A percentile compares a stretch with the other conserved stretches of the same genome.
Conservation (phyloP, 2,113 vertebrate species). For the Propithecus coquereli region DNA sequence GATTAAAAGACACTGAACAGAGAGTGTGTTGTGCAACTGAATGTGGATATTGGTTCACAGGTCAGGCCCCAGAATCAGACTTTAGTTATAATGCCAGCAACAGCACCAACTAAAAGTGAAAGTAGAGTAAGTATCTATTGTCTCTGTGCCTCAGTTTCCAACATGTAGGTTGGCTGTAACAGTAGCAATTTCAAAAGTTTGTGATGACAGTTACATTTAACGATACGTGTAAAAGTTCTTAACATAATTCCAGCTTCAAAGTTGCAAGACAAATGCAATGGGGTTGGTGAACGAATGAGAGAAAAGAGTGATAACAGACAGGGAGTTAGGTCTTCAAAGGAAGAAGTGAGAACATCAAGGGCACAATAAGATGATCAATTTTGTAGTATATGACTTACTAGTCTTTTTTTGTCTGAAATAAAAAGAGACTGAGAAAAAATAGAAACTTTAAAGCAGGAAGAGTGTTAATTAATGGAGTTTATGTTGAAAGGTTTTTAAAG, state of each 20-base stretch:
- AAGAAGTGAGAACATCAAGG: background rate
- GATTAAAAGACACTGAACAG: background rate
- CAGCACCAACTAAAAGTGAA: background rate
- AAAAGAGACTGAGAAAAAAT: background rate
- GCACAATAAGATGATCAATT: background rate
- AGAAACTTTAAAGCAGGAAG: background rate
- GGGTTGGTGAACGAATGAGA: background rate
- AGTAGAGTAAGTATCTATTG: background rate
- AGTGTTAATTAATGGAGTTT: background rate
- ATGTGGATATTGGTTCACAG: background rate
- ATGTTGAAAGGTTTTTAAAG: background rate
- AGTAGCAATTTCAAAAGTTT: background rate
- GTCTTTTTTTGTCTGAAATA: background rate
- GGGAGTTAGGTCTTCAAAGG: background rate
- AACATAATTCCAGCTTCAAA: background rate
- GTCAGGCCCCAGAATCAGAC: background rate
- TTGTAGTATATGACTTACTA: background rate
- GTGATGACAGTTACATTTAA: background rate
- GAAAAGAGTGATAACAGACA: background rate
- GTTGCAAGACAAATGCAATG: background rate
- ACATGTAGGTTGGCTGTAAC: background rate
- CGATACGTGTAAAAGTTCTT: background rate
- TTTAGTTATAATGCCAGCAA: background rate
- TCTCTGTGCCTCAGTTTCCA: background rate
- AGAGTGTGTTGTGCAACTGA: background rate